phyloP scores from a whole-genome alignment of 35 echinoderm and acorn worm species.

The Ophiothrix spiculata region DNA sequence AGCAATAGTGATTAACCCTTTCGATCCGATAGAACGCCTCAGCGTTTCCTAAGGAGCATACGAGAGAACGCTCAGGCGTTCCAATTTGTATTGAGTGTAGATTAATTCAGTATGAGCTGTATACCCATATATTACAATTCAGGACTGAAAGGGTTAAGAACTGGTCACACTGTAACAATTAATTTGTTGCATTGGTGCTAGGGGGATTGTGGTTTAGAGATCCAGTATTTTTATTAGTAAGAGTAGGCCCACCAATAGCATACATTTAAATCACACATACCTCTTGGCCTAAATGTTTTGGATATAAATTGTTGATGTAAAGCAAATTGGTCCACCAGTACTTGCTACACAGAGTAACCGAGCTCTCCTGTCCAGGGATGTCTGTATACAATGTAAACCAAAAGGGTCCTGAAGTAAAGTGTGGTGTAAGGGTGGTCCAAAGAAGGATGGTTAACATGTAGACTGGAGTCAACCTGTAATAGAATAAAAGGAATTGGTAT shows the following conservation, averaged over 20 bases:
- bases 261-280: background rate
- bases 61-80: too few species aligned
- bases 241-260: background rate
- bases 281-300: background rate
- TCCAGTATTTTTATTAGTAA: background rate
- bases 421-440: background rate
- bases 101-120: too few species aligned
- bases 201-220: background rate
- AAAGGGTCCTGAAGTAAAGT: background rate
- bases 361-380: too few species aligned
- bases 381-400: too few species aligned
- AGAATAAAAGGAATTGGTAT: too few species aligned
- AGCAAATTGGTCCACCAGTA: background rate
- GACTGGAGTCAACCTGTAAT: slow-evolving; percentile 49
- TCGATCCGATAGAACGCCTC: too few species aligned
- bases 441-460: slow-evolving; percentile 36
- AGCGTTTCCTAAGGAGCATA: too few species aligned
- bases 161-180: too few species aligned
- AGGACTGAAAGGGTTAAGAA: too few species aligned
- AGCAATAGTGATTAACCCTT: too few species aligned
- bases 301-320: background rate
- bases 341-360: background rate
- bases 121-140: too few species aligned
- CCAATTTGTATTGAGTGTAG: too few species aligned
- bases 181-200: background rate